phyloP scores from a whole-genome alignment of 2,888 invertebrate species.

The Dyspetes luteomarginatus region DNA sequence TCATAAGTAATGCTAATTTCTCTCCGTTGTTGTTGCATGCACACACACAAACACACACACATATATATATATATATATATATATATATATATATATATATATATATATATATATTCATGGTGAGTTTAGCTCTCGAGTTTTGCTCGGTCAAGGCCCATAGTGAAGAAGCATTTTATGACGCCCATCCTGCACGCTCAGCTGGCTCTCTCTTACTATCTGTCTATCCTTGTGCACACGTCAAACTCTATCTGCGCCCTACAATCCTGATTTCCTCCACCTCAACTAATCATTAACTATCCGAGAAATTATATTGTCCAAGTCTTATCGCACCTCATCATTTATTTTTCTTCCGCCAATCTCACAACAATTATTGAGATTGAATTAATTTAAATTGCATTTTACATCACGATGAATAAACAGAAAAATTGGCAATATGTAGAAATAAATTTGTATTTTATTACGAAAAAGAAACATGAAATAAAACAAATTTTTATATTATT shows the following conservation, averaged over 20 bases:
- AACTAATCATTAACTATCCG: neutral
- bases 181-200: conserved; percentile 36
- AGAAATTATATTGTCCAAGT: neutral
- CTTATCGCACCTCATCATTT: neutral
- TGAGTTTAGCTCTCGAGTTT: conserved; percentile 6
- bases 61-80: neutral
- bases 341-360: too few species aligned
- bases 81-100: conserved; percentile 9
- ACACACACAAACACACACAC: conserved; percentile 3
- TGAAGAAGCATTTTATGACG: conserved; percentile 28
- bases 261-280: neutral
- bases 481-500: too few species aligned
- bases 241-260: neutral
- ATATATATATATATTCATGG: neutral
- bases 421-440: too few species aligned
- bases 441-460: too few species aligned
- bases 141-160: conserved; percentile 58
- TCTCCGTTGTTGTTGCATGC: conserved; percentile 29
- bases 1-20: conserved; percentile 61
- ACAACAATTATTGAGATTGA: too few species aligned
- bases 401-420: too few species aligned
- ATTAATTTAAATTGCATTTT: too few species aligned
- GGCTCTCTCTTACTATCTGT: conserved; percentile 10
- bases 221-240: neutral
- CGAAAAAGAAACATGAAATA: too few species aligned